Base-by-base conservation (phyloP, 2,797 vertebrate species). In the Eidolon dupreanum region DNA sequence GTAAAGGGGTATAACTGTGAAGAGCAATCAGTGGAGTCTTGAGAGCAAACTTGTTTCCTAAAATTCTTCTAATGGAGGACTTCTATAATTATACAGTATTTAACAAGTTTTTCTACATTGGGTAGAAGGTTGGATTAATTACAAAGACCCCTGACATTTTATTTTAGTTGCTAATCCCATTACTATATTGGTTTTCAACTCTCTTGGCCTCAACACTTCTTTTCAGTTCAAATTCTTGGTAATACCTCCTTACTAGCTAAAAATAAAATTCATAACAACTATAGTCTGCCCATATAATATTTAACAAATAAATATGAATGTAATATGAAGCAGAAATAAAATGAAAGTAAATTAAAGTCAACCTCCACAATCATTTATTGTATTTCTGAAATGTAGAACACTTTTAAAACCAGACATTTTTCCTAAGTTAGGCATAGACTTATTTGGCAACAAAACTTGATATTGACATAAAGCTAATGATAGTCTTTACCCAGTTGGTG, bases 321-420 rank as follows among this genome's bases (percentile, higher is more conserved):
- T 96, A 66, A 43, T 43, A 55, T 79, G 84, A 83, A 82, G 10
- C 82, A 70, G 31, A 93, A 73, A 61, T 71, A 87, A 87, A 87
- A 36, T 91, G 31, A 87, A 83, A 82, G 10, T 83, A 53, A 93
- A 38, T 74, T 87, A 88, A 83, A 68, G 41, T 22, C 43, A 59
- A 88, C 74, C 5, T 83, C 70, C 24, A 22, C 19, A 66, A 41
- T 89, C 43, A 33, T 43, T 31, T 49, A 66, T 28, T 75, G 2
- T 22, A 83, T 94, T 79, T 87, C 78, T 90, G 61, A 89, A 82
- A 65, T 65, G 6, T 24, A 78, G 66, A 68, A 87, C 88, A 88
- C 19, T 22, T 86, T 70, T 79, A 71, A 66, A 70, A 65, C 1
- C 59, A 95, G 31, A 36, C 66, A 41, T 85, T 88, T 88, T 95